Conservation (phyloP, 2,797 vertebrate species). For the Rousettus madagascariensis region DNA sequence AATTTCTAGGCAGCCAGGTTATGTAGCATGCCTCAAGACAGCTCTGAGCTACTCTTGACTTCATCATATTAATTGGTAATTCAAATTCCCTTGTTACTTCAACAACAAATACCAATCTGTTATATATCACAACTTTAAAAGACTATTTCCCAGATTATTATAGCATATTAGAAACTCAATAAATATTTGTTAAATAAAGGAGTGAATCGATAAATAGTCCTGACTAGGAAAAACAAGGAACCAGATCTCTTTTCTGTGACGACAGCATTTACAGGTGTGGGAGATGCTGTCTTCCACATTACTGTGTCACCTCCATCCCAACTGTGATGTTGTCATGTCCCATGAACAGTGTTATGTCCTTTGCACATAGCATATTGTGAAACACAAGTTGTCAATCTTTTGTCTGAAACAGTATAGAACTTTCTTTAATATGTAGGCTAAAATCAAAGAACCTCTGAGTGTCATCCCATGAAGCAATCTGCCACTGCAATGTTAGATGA, state of each 20-base stretch:
- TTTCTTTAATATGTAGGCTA: not conserved
- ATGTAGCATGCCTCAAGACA: not conserved
- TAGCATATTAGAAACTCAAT: not conserved
- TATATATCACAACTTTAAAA: not conserved
- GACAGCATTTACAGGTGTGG: not conserved
- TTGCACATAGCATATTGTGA: not conserved
- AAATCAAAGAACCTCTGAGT: not conserved
- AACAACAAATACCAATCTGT: not conserved
- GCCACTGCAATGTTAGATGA: not conserved
- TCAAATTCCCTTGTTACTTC: not conserved
- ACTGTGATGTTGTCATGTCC: not conserved
- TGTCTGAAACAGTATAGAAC: not conserved
- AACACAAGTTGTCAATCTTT: not conserved
- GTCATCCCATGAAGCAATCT: not conserved
- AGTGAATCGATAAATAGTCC: not conserved
- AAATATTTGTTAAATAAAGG: conserved; percentile 39
- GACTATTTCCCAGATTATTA: not conserved
- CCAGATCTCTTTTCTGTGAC: not conserved
- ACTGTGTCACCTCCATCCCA: not conserved
- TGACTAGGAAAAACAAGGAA: not conserved
- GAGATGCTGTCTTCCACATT: not conserved
- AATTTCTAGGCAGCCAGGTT: not conserved
- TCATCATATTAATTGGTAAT: not conserved
- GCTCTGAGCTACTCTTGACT: not conserved
- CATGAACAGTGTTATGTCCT: not conserved